Base-by-base conservation (phyloP, 1,140 invertebrate genomes). In the Anastatus disparis region DNA sequence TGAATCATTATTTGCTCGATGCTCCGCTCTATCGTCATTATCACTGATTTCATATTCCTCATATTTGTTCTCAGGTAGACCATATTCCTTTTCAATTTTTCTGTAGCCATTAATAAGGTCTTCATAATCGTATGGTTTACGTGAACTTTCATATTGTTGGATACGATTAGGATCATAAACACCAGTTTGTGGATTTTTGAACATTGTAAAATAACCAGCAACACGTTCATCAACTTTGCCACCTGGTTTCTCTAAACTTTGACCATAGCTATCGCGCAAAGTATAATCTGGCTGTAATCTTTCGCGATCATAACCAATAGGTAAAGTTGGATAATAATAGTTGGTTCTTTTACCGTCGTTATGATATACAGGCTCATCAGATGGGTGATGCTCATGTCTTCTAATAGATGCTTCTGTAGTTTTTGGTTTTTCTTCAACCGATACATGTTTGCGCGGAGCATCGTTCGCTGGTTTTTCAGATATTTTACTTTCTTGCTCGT, bases 191-290 rank as follows among this genome's bases (percentile, higher is more conserved):
- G 78, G 73, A 61, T 74, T 72, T 59, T 75, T 76, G 31, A 77
- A 82, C 74, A 76, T 78, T 0, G 70, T 69, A 40, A 78, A 78
- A 48, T 81, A 81, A 61, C 77, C 77, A 7, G 78, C 76, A 8
- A 81, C 70, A 15, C 75, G 78, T 0, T 76, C 78, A 73, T 82
- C 81, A 4, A 77, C 55, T 44, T 62, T 50, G 0, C 74, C 78
- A 20, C 48, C 53, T 0, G 70, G 71, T 24, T 76, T 73, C 22
- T 78, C 76, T 2, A 80, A 53, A 26, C 73, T 78, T 13, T 78
- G 58, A 0, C 78, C 78, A 24, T 80, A 80, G 48, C 78, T 80
- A 27, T 80, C 77, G 24, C 72, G 76, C 0, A 78, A 29, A 20
- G 53, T 42, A 27, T 67, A 42, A 13, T 55, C 48, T 7, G 52